Conservation (phyloP, 2,797 vertebrate genomes). For the Emydoidea blandingii region DNA sequence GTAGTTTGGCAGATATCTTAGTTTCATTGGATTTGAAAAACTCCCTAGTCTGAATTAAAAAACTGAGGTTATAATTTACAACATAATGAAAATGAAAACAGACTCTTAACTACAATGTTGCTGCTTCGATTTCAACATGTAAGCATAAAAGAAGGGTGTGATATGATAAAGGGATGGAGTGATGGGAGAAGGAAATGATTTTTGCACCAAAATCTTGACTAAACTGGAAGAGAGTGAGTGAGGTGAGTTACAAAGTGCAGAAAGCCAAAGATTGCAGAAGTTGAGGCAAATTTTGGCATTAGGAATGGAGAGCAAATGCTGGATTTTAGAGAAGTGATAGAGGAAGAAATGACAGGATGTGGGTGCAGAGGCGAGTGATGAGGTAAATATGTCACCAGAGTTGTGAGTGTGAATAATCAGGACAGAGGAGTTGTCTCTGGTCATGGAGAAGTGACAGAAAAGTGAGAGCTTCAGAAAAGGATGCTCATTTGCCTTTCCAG, state of each 20-base stretch:
- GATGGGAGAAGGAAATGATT: not conserved
- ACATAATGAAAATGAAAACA: not conserved
- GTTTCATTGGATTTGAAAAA: not conserved
- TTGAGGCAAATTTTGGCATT: not conserved
- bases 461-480: not conserved
- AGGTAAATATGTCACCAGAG: accelerated
- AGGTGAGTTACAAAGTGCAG: not conserved
- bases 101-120: not conserved
- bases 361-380: not conserved
- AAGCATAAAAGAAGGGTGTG: not conserved
- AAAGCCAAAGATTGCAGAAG: not conserved
- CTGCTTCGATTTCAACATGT: not conserved
- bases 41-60: not conserved
- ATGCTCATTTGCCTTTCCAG: not conserved
- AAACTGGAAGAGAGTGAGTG: accelerated
- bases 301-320: not conserved
- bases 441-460: not conserved
- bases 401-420: not conserved
- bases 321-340: not conserved
- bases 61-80: not conserved
- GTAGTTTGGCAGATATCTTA: not conserved
- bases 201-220: not conserved
- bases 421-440: not conserved
- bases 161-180: not conserved
- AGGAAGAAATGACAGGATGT: not conserved